Evolutionary conservation across 2,113 vertebrate genomes (phyloP).

Genomic region (Genyomyrus donnyi): DNA sequence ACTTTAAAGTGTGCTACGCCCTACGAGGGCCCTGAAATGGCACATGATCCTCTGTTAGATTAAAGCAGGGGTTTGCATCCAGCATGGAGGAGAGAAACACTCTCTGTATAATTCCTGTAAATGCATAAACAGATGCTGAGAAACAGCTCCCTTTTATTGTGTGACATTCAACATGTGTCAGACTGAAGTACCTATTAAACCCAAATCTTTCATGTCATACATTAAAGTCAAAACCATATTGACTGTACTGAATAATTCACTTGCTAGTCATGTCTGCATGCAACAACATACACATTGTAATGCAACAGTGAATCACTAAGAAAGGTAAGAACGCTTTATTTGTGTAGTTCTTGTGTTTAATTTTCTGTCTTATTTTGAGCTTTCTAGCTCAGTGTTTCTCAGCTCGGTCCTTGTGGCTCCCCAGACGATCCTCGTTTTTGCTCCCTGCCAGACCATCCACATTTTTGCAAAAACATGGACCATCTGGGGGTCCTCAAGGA

Average conservation of each 20-base stretch:
- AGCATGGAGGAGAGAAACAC: background rate
- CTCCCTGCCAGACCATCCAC: background rate
- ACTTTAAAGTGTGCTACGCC: background rate
- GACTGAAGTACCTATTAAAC: background rate
- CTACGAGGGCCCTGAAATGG: background rate
- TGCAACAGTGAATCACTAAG: background rate
- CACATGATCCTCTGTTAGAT: background rate
- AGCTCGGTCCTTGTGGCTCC: too few species aligned
- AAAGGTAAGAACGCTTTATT: background rate
- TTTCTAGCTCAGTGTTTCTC: background rate
- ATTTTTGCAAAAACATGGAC: background rate
- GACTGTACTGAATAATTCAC: background rate
- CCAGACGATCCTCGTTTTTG: too few species aligned
- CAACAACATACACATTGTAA: background rate
- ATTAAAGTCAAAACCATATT: background rate
- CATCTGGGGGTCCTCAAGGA: background rate
- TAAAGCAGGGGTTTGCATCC: background rate
- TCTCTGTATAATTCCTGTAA: background rate
- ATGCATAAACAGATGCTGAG: background rate
- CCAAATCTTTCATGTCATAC: background rate
- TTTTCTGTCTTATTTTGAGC: background rate
- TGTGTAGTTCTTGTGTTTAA: background rate
- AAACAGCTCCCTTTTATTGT: background rate
- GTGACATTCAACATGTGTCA: background rate
- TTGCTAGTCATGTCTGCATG: background rate